These are phyloP conservation scores for Bombus fervidus DNA, from an alignment of 1,140 invertebrate genomes.

Conservation along the genomic window DNA sequence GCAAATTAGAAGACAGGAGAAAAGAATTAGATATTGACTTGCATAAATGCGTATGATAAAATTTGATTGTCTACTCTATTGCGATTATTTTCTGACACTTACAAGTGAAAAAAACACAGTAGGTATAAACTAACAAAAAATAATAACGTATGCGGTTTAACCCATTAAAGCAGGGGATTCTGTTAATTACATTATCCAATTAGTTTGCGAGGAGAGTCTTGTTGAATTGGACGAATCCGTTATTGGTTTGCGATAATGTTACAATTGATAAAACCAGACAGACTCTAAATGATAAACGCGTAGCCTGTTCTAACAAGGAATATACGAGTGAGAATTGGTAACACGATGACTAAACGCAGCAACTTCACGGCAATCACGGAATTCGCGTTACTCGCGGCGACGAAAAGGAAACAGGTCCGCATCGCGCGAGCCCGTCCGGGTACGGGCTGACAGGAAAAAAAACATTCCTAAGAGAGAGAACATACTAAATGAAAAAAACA, in stretches of 20 bases:
- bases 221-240: slow-evolving; percentile 1
- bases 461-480: slow-evolving; percentile 13
- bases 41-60: neutral
- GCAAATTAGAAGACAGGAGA: neutral
- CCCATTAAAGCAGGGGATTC: slow-evolving; percentile 48
- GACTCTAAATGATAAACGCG: slow-evolving; percentile 37
- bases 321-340: slow-evolving; percentile 4
- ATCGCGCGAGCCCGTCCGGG: slow-evolving; percentile 18
- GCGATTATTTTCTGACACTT: slow-evolving; percentile 17
- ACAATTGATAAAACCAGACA: slow-evolving; percentile 31
- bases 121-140: slow-evolving; percentile 25
- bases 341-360: slow-evolving; percentile 33
- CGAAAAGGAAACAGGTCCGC: slow-evolving; percentile 43
- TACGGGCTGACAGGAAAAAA: slow-evolving; percentile 31
- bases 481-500: slow-evolving; percentile 19
- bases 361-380: slow-evolving; percentile 29
- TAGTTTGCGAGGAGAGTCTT: slow-evolving; percentile 41
- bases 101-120: slow-evolving; percentile 2
- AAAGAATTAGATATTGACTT: neutral
- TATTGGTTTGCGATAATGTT: slow-evolving; percentile 43
- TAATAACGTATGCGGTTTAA: slow-evolving; percentile 41
- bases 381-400: slow-evolving; percentile 26
- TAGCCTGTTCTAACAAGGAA: slow-evolving; percentile 26
- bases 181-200: slow-evolving; percentile 69
- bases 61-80: slow-evolving; percentile 4